Percentiles rank a stretch among this genome's conserved stretches.
These are phyloP conservation scores for Oenanthe oenanthe DNA, from an alignment of 2,113 vertebrate species.

Conservation along the genomic window DNA sequence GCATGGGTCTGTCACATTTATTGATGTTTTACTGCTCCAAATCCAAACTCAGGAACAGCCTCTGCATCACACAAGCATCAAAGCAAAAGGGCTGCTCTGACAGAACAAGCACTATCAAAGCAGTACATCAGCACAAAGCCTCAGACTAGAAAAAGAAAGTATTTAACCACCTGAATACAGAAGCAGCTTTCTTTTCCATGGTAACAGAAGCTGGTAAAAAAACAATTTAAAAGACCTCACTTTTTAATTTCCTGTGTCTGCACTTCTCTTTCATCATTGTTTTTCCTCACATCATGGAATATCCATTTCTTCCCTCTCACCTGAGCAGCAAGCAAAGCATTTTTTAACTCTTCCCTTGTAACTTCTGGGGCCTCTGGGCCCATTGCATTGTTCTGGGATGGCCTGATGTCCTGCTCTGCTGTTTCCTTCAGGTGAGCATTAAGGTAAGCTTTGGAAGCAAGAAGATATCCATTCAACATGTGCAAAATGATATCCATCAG, in stretches of 20 bases:
- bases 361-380: slow-evolving; percentile 92
- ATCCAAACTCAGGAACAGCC: neutral
- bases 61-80: neutral
- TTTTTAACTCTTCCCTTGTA: slow-evolving; percentile 96
- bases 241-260: neutral
- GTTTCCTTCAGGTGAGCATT: slow-evolving; percentile 96
- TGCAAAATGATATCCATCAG: slow-evolving; percentile 96
- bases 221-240: neutral
- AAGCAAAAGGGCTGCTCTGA: neutral
- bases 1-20: neutral
- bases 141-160: neutral
- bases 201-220: neutral
- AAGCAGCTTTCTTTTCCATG: neutral
- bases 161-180: neutral
- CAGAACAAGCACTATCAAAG: neutral
- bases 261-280: neutral
- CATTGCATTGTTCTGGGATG: slow-evolving; percentile 84
- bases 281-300: neutral
- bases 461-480: slow-evolving; percentile 95
- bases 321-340: slow-evolving; percentile 94
- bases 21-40: neutral
- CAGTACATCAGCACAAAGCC: neutral
- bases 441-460: slow-evolving; percentile 95
- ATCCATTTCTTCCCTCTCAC: slow-evolving; percentile 66
- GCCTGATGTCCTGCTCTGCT: slow-evolving; percentile 88